phyloP scores from a whole-genome alignment of 2,888 invertebrate species.

The Oscheius onirici region DNA sequence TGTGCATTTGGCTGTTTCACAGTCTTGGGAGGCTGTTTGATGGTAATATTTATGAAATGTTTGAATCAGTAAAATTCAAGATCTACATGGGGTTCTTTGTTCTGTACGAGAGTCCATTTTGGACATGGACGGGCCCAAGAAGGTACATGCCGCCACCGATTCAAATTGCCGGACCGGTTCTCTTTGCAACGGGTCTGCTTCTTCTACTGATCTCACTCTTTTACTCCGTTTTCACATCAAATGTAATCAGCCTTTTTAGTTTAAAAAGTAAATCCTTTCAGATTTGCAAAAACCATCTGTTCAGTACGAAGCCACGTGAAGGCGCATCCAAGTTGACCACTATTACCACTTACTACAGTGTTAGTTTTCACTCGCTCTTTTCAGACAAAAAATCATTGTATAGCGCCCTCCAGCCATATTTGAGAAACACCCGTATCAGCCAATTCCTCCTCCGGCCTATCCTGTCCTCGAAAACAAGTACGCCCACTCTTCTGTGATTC shows the following conservation, averaged over 20 bases:
- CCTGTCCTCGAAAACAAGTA: constrained; percentile 70
- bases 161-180: constrained; percentile 69
- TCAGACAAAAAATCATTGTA: neutral
- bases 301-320: constrained; percentile 68
- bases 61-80: constrained; percentile 22
- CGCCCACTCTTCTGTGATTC: constrained; percentile 67
- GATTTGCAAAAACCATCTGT: constrained; percentile 65
- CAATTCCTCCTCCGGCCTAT: constrained; percentile 69
- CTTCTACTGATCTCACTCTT: constrained; percentile 59
- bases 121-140: constrained; percentile 63
- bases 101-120: constrained; percentile 66
- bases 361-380: too few species aligned
- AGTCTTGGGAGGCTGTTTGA: constrained; percentile 66
- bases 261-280: constrained; percentile 36
- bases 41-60: constrained; percentile 45
- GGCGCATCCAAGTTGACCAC: constrained; percentile 66
- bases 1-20: constrained; percentile 71
- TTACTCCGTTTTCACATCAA: constrained; percentile 62
- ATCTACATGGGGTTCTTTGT: constrained; percentile 65
- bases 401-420: constrained; percentile 63
- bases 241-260: constrained; percentile 39
- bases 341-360: constrained; percentile 66
- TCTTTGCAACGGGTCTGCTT: constrained; percentile 58
- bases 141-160: constrained; percentile 62
- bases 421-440: constrained; percentile 70